A percentile compares a stretch with the other conserved stretches of the same genome.
Evolutionary conservation across 2,797 vertebrate genomes (phyloP).

Genomic region (Urocyon cinereoargenteus): DNA sequence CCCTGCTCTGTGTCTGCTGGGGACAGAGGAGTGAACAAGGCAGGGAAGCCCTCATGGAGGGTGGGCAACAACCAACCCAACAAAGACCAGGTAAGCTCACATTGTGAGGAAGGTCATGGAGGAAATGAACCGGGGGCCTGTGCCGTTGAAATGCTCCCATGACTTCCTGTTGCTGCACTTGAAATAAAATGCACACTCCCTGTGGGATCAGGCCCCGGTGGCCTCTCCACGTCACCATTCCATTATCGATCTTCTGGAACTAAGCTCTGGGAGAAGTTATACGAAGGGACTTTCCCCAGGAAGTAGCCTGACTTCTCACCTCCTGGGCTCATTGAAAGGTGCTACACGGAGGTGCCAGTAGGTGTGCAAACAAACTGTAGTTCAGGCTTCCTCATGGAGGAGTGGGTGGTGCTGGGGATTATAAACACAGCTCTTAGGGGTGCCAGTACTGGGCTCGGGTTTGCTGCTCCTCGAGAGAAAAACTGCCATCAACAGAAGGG

Average conservation of each 20-base stretch:
- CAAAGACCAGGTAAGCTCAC: neutral
- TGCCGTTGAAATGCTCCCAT: neutral
- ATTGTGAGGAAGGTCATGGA: neutral
- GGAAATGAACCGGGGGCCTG: neutral
- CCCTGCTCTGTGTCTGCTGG: neutral
- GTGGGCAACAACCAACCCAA: neutral
- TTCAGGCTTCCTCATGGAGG: neutral
- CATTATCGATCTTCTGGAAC: neutral
- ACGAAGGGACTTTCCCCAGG: slow-evolving; percentile 35
- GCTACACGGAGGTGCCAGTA: neutral
- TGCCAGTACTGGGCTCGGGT: neutral
- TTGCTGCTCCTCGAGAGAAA: neutral
- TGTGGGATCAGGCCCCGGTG: neutral
- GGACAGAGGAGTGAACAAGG: neutral
- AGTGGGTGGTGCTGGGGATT: neutral
- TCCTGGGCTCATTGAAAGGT: neutral
- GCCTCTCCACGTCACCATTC: neutral
- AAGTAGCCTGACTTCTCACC: neutral
- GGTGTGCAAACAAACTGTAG: neutral
- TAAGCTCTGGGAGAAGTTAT: neutral
- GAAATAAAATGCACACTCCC: neutral
- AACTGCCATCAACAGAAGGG: neutral
- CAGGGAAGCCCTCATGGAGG: neutral
- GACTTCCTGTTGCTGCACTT: neutral
- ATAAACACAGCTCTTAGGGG: neutral